phyloP scores from a whole-genome alignment of 2,888 invertebrate genomes.

The Scaptodrosophila latifasciaeformis region DNA sequence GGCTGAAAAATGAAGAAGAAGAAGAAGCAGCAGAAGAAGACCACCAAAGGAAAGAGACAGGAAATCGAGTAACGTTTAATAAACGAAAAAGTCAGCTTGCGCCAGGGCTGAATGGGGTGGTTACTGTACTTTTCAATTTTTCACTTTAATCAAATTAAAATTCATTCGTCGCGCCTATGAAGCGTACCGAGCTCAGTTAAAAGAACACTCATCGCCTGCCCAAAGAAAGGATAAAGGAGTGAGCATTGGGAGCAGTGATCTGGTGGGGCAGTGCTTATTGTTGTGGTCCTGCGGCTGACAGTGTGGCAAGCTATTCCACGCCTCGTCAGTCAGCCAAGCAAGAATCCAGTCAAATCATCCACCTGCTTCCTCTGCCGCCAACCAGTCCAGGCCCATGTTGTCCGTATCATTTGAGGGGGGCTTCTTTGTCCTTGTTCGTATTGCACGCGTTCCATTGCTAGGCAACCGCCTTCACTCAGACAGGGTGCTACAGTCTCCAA shows the following conservation, averaged over 20 bases:
- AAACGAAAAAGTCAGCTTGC: conserved; percentile 30
- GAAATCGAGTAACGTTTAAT: conserved; percentile 41
- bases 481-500: conserved; percentile 16
- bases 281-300: conserved; percentile 14
- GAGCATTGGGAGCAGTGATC: background rate
- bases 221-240: too few species aligned
- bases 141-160: conserved; percentile 73
- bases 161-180: conserved; percentile 72
- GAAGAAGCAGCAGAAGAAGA: background rate
- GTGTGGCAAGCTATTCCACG: conserved; percentile 3
- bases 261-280: background rate
- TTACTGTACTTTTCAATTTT: conserved; percentile 56
- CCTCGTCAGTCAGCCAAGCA: background rate
- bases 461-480: conserved; percentile 10
- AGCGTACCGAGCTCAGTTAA: conserved; percentile 54
- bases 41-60: background rate
- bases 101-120: background rate
- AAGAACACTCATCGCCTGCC: too few species aligned
- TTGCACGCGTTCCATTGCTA: conserved; percentile 1
- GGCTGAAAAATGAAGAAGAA: background rate
- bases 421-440: background rate
- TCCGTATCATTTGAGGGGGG: background rate
- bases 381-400: too few species aligned
- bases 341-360: too few species aligned
- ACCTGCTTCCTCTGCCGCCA: too few species aligned